Evolutionary conservation across 2,113 vertebrate genomes (phyloP), one percentile per base, ranked within the genome.

Genomic region (Mirza zaza): DNA sequence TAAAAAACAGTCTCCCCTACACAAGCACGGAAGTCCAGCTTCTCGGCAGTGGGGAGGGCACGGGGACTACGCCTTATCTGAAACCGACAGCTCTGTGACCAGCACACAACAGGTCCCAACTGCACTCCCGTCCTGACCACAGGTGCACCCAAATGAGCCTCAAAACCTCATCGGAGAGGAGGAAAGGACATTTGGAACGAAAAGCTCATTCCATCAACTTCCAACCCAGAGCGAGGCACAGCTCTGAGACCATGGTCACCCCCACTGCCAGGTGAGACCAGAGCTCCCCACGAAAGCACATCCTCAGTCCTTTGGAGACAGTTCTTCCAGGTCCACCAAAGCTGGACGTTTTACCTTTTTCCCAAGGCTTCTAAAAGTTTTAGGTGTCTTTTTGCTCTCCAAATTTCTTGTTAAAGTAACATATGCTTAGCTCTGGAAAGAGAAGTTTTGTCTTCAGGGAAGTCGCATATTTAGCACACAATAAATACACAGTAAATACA

Each of bases 401-500:
- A 85, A 81, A 84, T 45, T 13, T 93, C 71, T 63, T 39, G 13
- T 39, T 88, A 82, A 94, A 89, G 84, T 91, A 86, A 71, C 55
- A 71, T 42, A 45, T 91, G 87, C 85, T 92, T 88, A 70, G 70
- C 57, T 67, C 29, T 8, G 10, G 39, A 70, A 77, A 86, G 32
- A 81, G 42, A 70, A 21, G 9, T 25, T 76, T 87, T 65, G 15
- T 67, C 79, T 55, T 89, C 75, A 34, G 29, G 45, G 29, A 67
- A 85, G 57, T 36, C 34, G 29, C 52, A 50, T 50, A 42, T 71
- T 88, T 27, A 45, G 50, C 76, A 29, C 57, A 75, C 42, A 59
- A 57, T 67, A 95, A 84, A 77, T 42, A 79, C 6, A 89, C 55
- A 97, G 82, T 83, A 96, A 95, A 63, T 88, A 68, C 17, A 90